These are phyloP conservation scores for Heteromyza rotundicornis DNA, from an alignment of 2,888 invertebrate species.

Conservation along the genomic window DNA sequence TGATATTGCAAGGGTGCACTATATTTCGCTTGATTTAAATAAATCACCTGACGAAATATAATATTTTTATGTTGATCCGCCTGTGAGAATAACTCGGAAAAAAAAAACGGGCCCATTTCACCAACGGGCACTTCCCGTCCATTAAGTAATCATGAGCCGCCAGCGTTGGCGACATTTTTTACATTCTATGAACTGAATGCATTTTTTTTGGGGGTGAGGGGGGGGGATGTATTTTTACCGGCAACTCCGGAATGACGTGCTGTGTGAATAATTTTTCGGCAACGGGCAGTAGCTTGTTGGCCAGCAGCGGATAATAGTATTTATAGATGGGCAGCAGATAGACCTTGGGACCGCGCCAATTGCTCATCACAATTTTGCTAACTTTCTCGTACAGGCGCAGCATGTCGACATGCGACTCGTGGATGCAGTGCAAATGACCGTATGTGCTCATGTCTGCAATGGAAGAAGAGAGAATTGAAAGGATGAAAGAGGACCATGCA, in stretches of 20 bases:
- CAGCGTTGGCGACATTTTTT: no score
- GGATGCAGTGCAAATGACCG: constrained; percentile 51
- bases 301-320: constrained; percentile 58
- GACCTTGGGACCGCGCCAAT: constrained; percentile 57
- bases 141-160: no score
- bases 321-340: constrained; percentile 61
- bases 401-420: constrained; percentile 58
- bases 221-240: constrained; percentile 36
- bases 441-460: constrained; percentile 45
- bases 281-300: constrained; percentile 51
- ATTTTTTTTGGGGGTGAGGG: constrained; percentile 37
- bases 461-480: no score
- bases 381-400: constrained; percentile 52
- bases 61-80: no score
- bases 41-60: no score
- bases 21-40: no score
- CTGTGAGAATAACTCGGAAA: no score
- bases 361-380: constrained; percentile 50
- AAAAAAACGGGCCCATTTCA: no score
- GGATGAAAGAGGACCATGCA: no score
- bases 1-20: no score
- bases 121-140: no score
- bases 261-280: constrained; percentile 59
- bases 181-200: constrained; percentile 59
- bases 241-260: constrained; percentile 51